Base-by-base conservation (phyloP, 2,888 invertebrate species). In the Aleiodes testaceus region DNA sequence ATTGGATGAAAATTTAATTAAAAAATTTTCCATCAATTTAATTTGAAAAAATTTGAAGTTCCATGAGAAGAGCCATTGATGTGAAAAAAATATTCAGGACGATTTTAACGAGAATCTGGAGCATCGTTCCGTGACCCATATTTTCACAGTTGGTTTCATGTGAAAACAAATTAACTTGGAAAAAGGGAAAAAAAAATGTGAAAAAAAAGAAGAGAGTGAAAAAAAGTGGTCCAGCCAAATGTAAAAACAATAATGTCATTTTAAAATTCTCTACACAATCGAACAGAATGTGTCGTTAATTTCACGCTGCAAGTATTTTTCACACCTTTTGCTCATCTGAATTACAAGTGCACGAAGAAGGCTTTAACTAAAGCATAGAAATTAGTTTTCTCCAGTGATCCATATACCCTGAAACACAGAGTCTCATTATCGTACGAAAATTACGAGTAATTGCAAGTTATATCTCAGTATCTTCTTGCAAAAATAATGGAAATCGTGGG, bases 81-180 rank as follows among this genome's bases (percentile, higher is more conserved):
- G 50, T 50, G 4, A 45, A 55, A 47, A 45, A 55, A 47, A 52
- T 55, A 44, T 64, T 64, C 30, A 63, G 59, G 69, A 49, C 63
- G 63, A 63, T 61, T 69, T 69, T 69, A 49, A 69, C 61, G 69
- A 61, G 68, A 52, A 64, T 52, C 67, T 53, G 14, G 44, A 61
- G 20, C 52, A 20, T 42, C 22, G 49, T 61, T 44, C 63, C 63
- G 30, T 63, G 52, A 64, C 69, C 69, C 50, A 53, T 18, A 69
- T 69, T 49, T 30, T 50, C 36, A 36, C 36, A 53, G 59, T 42
- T 30, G 55, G 44, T 52, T 68, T 63, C 64, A 72, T 47, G 50
- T 68, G 45, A 68, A 72, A 72, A 47, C 36, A 11, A 42, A 50
- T 52, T 44, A 53, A 44, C 36, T 36, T 36, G 36, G 2, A 36